These are phyloP conservation scores for Myrmecophaga tridactyla DNA, from an alignment of 2,113 vertebrate genomes.

Conservation along the genomic window DNA sequence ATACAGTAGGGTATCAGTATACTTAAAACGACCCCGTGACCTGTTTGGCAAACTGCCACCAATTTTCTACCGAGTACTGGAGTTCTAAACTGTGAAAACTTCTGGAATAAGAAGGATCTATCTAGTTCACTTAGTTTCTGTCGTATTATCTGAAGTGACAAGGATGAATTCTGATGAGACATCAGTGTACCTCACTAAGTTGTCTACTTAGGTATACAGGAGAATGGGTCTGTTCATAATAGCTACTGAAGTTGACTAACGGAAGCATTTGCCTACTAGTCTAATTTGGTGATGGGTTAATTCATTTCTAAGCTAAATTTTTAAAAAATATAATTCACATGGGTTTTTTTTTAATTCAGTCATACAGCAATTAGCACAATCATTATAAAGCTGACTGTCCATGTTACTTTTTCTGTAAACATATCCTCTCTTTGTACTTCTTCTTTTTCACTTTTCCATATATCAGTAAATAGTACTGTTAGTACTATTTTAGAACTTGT, in stretches of 20 bases:
- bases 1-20: not conserved
- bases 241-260: not conserved
- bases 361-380: too few species aligned
- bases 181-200: not conserved
- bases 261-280: not conserved
- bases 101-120: not conserved
- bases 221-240: not conserved
- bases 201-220: not conserved
- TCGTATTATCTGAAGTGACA: not conserved
- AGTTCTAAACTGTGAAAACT: not conserved
- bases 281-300: not conserved
- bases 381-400: not conserved
- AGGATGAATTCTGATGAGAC: not conserved
- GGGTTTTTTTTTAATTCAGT: not conserved
- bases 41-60: not conserved
- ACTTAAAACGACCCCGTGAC: not conserved
- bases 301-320: conserved; percentile 34
- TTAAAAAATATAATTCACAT: too few species aligned
- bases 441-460: not conserved
- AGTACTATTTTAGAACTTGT: not conserved
- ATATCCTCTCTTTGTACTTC: not conserved
- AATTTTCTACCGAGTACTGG: not conserved
- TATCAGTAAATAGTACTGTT: not conserved
- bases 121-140: not conserved
- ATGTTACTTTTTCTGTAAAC: not conserved